Conservation (phyloP, 2,113 vertebrate genomes). For the Thalassoma bifasciatum region DNA sequence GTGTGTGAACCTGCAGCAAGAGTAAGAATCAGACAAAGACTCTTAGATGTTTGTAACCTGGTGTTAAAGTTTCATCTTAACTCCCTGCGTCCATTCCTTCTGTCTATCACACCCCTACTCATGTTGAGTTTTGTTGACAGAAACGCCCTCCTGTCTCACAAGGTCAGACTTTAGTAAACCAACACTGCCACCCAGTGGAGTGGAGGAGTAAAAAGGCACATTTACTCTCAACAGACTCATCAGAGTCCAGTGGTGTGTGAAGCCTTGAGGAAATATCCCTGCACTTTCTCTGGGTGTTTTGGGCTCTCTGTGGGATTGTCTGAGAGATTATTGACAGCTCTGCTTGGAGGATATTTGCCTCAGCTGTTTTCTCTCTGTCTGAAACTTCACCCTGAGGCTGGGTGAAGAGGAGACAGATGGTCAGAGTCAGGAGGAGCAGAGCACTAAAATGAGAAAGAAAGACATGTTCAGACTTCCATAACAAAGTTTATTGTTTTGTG, state of each 20-base stretch:
- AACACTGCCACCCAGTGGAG: constrained; percentile 47
- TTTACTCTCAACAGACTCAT: not conserved
- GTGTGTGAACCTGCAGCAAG: too few relatives aligned
- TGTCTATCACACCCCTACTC: too few relatives aligned
- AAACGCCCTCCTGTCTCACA: not conserved
- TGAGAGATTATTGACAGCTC: constrained; percentile 2
- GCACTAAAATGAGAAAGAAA: not conserved
- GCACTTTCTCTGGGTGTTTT: not conserved
- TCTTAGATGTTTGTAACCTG: not conserved
- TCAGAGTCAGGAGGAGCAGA: not conserved
- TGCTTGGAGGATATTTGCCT: constrained; percentile 16
- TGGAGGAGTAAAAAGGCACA: not conserved
- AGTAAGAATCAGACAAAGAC: not conserved
- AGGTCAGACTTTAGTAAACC: constrained; percentile 1
- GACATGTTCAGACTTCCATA: not conserved
- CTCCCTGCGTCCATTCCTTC: not conserved
- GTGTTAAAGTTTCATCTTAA: not conserved
- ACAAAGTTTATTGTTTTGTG: not conserved
- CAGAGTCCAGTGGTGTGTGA: not conserved
- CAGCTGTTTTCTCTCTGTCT: constrained; percentile 10
- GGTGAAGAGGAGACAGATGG: not conserved
- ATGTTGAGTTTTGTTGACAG: not conserved
- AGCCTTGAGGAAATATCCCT: not conserved
- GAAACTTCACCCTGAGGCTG: constrained; percentile 11
- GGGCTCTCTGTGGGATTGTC: constrained; percentile 1